Conservation (phyloP, 2,797 vertebrate species). For the Arremon brunneinucha region DNA sequence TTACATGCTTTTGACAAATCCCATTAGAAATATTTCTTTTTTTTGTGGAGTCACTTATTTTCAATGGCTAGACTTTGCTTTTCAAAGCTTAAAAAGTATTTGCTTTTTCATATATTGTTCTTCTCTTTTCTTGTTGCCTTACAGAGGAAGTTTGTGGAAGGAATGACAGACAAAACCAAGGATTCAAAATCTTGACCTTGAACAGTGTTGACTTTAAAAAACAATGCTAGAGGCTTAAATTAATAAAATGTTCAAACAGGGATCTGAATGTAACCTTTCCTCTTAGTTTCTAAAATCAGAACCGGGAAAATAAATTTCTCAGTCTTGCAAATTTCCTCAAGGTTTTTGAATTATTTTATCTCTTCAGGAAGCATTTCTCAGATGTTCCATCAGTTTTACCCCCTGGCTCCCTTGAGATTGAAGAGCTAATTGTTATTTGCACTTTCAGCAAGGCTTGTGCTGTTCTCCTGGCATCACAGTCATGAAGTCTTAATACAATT, state of each 20-base stretch:
- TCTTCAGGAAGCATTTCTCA: background rate
- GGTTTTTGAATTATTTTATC: conserved; percentile 1
- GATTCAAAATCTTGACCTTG: background rate
- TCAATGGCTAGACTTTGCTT: background rate
- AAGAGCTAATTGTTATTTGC: conserved; percentile 51
- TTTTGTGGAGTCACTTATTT: background rate
- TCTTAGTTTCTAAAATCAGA: background rate
- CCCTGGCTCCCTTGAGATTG: background rate
- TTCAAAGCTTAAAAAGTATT: background rate
- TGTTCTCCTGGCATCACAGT: background rate
- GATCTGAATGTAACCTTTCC: background rate
- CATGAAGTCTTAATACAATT: conserved; percentile 10
- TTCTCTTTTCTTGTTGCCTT: background rate
- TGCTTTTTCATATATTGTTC: background rate
- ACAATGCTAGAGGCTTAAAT: background rate
- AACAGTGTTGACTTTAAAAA: background rate
- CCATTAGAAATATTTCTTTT: background rate
- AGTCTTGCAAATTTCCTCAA: conserved; percentile 12
- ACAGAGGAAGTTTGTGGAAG: background rate
- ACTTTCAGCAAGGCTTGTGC: conserved; percentile 18
- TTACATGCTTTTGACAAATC: background rate
- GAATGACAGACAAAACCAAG: background rate
- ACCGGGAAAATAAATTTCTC: background rate
- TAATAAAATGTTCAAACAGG: background rate
- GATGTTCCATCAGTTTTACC: background rate